Conservation (phyloP, 2,113 vertebrate species). For the Actinemys pallida region DNA sequence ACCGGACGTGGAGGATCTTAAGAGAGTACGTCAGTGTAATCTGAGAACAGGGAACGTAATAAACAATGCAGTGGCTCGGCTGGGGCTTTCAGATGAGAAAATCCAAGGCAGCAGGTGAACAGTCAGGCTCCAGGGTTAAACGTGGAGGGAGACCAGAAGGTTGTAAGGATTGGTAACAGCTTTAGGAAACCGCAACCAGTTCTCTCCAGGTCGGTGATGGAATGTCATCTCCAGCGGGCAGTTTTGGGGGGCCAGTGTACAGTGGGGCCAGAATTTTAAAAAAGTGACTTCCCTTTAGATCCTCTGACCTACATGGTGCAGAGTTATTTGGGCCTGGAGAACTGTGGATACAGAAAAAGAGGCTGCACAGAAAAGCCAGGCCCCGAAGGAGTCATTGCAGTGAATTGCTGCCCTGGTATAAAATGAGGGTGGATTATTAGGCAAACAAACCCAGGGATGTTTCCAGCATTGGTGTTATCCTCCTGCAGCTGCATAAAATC, state of each 20-base stretch:
- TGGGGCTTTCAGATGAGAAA: not conserved
- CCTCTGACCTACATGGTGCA: too few relatives aligned
- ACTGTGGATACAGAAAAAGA: too few relatives aligned
- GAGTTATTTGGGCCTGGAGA: not conserved
- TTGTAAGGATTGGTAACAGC: not conserved
- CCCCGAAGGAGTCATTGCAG: too few relatives aligned
- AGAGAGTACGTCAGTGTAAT: slow-evolving; percentile 35
- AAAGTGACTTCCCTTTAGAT: not conserved
- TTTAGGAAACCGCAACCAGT: not conserved
- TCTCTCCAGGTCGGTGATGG: not conserved
- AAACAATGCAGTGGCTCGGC: not conserved
- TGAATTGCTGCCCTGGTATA: too few relatives aligned
- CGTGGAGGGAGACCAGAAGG: not conserved
- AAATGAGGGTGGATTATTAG: too few relatives aligned
- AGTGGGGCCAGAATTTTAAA: not conserved
- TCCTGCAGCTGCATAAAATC: too few relatives aligned
- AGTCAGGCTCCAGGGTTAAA: not conserved
- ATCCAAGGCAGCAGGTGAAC: not conserved
- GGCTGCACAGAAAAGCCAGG: too few relatives aligned
- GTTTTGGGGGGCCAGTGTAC: not conserved
- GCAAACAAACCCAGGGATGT: too few relatives aligned
- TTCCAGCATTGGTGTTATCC: too few relatives aligned
- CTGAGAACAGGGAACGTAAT: not conserved
- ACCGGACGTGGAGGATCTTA: slow-evolving; percentile 63
- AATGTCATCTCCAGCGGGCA: not conserved